A percentile compares a stretch with the other conserved stretches of the same genome.
Conservation (phyloP, 2,888 invertebrate genomes). For the Osedax frankpressi region DNA sequence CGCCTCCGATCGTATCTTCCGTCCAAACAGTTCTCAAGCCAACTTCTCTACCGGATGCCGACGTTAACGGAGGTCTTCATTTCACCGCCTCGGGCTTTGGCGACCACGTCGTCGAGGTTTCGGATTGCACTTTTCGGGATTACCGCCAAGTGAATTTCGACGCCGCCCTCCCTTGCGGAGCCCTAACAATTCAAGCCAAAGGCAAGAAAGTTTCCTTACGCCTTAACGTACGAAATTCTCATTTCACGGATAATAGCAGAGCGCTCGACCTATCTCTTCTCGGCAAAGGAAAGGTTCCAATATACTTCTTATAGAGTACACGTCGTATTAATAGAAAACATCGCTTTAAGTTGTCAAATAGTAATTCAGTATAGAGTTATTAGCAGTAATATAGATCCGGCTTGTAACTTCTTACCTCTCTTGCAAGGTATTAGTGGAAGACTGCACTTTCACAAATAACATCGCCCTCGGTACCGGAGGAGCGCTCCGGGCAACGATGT, state of each 20-base stretch:
- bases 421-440: background rate
- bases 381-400: too few relatives aligned
- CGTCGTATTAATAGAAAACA: too few relatives aligned
- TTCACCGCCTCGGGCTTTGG: too few relatives aligned
- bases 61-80: too few relatives aligned
- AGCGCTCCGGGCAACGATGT: constrained; percentile 17
- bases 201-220: background rate
- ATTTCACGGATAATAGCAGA: background rate
- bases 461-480: constrained; percentile 21
- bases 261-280: constrained; percentile 15
- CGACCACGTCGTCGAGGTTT: too few relatives aligned
- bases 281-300: background rate
- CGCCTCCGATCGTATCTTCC: too few relatives aligned
- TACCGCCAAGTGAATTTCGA: background rate
- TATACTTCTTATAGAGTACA: too few relatives aligned
- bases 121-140: background rate
- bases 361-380: too few relatives aligned
- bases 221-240: background rate
- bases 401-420: too few relatives aligned
- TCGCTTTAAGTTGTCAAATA: too few relatives aligned
- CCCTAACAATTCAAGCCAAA: background rate
- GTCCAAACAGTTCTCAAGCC: too few relatives aligned
- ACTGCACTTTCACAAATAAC: constrained; percentile 17
- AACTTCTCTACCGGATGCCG: too few relatives aligned
- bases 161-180: background rate